phyloP scores from a whole-genome alignment of 2,797 vertebrate species.

The Pseudotriccus pelzelni region DNA sequence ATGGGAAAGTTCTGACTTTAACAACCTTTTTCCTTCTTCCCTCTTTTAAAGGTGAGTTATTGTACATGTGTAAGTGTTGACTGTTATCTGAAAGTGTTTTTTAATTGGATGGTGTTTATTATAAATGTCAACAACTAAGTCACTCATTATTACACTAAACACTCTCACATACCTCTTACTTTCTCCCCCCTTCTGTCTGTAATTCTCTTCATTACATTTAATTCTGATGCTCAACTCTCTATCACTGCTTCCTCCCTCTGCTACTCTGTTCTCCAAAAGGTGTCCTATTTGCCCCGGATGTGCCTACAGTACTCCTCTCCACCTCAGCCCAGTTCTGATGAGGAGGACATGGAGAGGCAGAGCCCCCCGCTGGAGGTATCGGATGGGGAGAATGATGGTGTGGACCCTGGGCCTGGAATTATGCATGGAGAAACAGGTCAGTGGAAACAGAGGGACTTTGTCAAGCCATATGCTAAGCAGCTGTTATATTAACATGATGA shows the following conservation, averaged over 20 bases:
- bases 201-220: not conserved
- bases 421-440: constrained; percentile 88
- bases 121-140: not conserved
- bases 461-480: not conserved
- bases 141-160: not conserved
- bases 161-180: not conserved
- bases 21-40: not conserved
- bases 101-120: not conserved
- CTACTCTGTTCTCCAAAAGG: constrained; percentile 67
- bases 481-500: not conserved
- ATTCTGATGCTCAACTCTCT: not conserved
- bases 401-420: constrained; percentile 83
- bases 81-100: not conserved
- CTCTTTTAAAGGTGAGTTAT: not conserved
- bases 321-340: constrained; percentile 89
- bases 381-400: constrained; percentile 88
- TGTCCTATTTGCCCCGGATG: constrained; percentile 84
- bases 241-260: not conserved
- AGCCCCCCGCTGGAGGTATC: constrained; percentile 95
- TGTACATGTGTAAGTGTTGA: not conserved
- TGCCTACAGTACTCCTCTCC: constrained; percentile 83
- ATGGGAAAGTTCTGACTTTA: not conserved
- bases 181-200: not conserved
- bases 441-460: not conserved
- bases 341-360: constrained; percentile 88